Conservation (phyloP, 2,113 vertebrate genomes). For the Charadrius vociferus region DNA sequence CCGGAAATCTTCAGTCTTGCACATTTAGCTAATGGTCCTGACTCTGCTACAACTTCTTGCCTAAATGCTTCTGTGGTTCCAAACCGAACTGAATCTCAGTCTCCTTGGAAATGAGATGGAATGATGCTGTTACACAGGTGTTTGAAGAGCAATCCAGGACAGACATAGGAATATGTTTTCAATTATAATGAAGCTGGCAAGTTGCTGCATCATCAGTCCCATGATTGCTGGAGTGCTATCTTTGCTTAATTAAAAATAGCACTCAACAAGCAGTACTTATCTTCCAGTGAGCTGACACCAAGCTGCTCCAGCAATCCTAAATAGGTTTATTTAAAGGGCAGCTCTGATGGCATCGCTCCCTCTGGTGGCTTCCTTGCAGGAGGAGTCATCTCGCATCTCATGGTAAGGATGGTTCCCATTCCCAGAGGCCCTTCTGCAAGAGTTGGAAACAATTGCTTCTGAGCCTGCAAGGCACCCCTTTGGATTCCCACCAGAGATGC, state of each 20-base stretch:
- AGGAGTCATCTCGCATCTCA: not conserved
- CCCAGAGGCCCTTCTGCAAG: not conserved
- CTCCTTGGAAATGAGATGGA: not conserved
- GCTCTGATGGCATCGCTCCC: not conserved
- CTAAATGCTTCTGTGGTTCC: not conserved
- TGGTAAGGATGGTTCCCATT: accelerated
- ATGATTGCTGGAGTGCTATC: conserved; percentile 42
- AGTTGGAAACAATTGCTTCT: accelerated
- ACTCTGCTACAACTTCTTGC: not conserved
- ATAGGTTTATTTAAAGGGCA: not conserved
- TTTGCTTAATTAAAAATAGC: conserved; percentile 61
- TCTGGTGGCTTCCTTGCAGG: not conserved
- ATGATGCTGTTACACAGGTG: not conserved
- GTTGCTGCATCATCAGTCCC: conserved; percentile 37
- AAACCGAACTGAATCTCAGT: not conserved
- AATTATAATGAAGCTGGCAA: conserved; percentile 25
- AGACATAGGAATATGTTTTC: not conserved
- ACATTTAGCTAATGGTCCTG: not conserved
- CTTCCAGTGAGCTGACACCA: conserved; percentile 7
- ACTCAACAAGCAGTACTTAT: conserved; percentile 16
- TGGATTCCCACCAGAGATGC: not conserved
- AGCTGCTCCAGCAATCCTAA: not conserved
- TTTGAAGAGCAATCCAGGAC: not conserved
- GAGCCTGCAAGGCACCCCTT: not conserved
- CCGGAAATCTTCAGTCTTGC: not conserved